phyloP scores from a whole-genome alignment of 2,797 vertebrate genomes.

The Ceryle rudis region DNA sequence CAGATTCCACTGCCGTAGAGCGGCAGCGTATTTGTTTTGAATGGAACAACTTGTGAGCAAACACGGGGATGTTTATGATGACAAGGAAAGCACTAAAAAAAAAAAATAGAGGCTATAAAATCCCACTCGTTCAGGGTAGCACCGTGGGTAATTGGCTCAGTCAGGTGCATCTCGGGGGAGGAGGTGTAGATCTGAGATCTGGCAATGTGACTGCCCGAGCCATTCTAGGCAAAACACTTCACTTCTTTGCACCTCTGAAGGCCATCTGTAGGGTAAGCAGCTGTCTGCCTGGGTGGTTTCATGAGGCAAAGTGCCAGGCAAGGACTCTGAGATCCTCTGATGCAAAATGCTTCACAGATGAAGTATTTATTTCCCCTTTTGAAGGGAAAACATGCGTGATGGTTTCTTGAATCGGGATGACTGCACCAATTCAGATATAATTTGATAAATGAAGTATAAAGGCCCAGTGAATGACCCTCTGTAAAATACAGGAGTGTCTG shows the following conservation, averaged over 20 bases:
- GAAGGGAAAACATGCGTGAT: neutral
- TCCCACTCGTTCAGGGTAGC: neutral
- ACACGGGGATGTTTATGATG: constrained; percentile 27
- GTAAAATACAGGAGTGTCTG: neutral
- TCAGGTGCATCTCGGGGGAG: neutral
- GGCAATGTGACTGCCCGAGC: neutral
- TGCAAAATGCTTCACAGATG: constrained; percentile 2
- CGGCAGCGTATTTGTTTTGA: constrained; percentile 27
- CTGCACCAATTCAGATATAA: constrained; percentile 34
- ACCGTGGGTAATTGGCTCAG: neutral
- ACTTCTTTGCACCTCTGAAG: neutral
- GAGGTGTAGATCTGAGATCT: neutral
- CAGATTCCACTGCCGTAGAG: constrained; percentile 47
- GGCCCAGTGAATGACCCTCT: neutral
- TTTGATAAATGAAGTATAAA: constrained; percentile 59
- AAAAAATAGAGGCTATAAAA: constrained; percentile 10
- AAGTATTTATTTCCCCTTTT: constrained; percentile 47
- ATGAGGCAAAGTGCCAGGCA: neutral
- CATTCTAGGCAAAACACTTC: neutral
- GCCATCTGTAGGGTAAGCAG: neutral
- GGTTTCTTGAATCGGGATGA: constrained; percentile 16
- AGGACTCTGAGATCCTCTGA: neutral
- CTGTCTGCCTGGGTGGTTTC: neutral
- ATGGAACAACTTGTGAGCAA: constrained; percentile 49
- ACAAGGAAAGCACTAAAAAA: constrained; percentile 10